Conservation (phyloP, 2,113 vertebrate genomes). For the Rostratula benghalensis region DNA sequence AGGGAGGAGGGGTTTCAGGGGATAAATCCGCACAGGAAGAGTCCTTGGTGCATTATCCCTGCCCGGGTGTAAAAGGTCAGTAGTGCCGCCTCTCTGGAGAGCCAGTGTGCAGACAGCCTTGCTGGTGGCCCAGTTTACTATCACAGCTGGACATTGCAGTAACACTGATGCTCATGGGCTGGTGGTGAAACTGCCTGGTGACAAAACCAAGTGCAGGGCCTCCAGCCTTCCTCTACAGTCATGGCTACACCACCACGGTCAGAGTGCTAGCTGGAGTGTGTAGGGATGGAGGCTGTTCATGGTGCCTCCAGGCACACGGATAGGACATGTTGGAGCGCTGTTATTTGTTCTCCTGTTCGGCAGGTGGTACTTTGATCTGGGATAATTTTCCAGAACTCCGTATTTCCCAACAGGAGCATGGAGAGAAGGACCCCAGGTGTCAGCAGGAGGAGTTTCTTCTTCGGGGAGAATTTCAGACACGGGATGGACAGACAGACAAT, state of each 20-base stretch:
- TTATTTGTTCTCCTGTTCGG: neutral
- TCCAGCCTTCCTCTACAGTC: neutral
- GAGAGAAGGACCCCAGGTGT: neutral
- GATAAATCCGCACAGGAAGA: neutral
- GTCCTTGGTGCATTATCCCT: neutral
- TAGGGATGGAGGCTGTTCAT: neutral
- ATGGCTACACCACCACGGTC: rapidly evolving
- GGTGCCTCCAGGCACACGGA: neutral
- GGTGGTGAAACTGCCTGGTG: neutral
- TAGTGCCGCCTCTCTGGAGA: neutral
- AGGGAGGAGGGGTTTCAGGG: neutral
- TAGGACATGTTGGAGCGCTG: neutral
- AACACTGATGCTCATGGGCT: neutral
- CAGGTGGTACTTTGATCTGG: neutral
- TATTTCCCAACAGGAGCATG: neutral
- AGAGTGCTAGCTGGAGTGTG: rapidly evolving
- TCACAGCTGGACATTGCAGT: neutral
- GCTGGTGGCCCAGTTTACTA: neutral
- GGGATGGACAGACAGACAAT: neutral
- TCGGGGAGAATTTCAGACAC: neutral
- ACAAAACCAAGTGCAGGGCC: neutral
- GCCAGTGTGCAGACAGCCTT: rapidly evolving
- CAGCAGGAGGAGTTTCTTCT: neutral
- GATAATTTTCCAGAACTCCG: neutral
- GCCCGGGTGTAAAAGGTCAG: neutral